Percentiles rank a stretch among this genome's conserved stretches.
Evolutionary conservation across 2,888 invertebrate genomes (phyloP).

Genomic region (Melinaea marsaeus): DNA sequence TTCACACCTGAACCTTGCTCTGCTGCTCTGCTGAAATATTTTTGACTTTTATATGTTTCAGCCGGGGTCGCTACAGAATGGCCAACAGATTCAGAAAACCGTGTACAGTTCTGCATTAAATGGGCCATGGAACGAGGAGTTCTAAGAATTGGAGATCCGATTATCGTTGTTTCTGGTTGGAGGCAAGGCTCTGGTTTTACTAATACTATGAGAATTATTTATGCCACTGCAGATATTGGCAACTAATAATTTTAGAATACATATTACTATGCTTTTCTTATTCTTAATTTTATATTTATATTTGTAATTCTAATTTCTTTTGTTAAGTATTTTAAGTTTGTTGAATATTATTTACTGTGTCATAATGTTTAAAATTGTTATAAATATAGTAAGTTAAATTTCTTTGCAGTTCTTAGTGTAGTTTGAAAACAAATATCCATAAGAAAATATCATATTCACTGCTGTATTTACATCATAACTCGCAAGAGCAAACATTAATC

Average conservation of each 20-base stretch:
- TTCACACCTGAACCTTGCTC: background rate
- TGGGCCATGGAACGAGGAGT: constrained; percentile 81
- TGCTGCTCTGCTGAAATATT: background rate
- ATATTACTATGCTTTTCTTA: background rate
- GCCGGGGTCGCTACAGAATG: constrained; percentile 72
- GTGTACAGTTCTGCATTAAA: constrained; percentile 77
- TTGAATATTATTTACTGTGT: no score
- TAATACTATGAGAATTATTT: constrained; percentile 82
- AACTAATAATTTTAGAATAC: constrained; percentile 9
- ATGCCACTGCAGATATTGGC: constrained; percentile 56
- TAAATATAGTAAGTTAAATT: no score
- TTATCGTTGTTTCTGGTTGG: constrained; percentile 86
- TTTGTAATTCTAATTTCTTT: background rate
- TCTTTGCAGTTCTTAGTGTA: background rate
- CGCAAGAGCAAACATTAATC: constrained; percentile 1
- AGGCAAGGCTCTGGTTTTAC: constrained; percentile 82
- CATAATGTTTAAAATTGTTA: no score
- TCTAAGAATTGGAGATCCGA: constrained; percentile 81
- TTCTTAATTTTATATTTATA: background rate
- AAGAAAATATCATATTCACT: constrained; percentile 1
- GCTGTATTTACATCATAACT: constrained; percentile 1
- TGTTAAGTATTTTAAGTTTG: background rate
- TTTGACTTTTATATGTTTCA: constrained; percentile 29
- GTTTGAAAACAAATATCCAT: background rate
- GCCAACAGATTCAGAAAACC: constrained; percentile 78